Evolutionary conservation across 2,888 invertebrate species (phyloP).

Genomic region (Fragum whitleyi): DNA sequence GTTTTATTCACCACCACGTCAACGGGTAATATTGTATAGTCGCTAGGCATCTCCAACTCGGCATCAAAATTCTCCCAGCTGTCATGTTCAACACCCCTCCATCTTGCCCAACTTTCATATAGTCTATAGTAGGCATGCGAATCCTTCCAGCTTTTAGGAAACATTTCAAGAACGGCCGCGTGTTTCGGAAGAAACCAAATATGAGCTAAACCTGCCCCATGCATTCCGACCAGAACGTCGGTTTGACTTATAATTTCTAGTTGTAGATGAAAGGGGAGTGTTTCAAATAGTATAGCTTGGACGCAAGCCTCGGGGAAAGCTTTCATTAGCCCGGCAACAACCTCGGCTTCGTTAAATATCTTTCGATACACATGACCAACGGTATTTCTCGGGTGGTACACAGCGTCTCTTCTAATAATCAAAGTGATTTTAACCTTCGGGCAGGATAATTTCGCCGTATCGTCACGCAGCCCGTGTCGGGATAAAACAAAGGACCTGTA

Average conservation of each 20-base stretch:
- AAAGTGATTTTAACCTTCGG: slow-evolving; percentile 67
- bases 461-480: slow-evolving; percentile 50
- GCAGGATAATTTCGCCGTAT: slow-evolving; percentile 62
- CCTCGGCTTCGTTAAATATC: slow-evolving; percentile 76
- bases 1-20: slow-evolving; percentile 52
- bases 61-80: slow-evolving; percentile 75
- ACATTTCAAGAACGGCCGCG: slow-evolving; percentile 76
- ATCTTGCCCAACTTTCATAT: slow-evolving; percentile 74
- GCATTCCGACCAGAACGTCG: slow-evolving; percentile 81
- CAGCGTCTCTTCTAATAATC: slow-evolving; percentile 76
- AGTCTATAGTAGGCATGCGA: slow-evolving; percentile 64
- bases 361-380: slow-evolving; percentile 76
- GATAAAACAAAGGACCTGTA: slow-evolving; percentile 75
- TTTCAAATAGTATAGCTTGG: slow-evolving; percentile 74
- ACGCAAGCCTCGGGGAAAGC: slow-evolving; percentile 62
- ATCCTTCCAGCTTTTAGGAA: slow-evolving; percentile 68
- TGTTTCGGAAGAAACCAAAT: slow-evolving; percentile 75
- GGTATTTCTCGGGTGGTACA: slow-evolving; percentile 80
- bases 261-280: slow-evolving; percentile 74
- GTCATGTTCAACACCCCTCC: slow-evolving; percentile 76
- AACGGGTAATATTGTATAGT: slow-evolving; percentile 62
- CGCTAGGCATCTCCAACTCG: slow-evolving; percentile 49
- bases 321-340: slow-evolving; percentile 56
- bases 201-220: slow-evolving; percentile 81
- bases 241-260: slow-evolving; percentile 71